These are phyloP conservation scores for Naja naja DNA, from an alignment of 2,113 vertebrate species.

Conservation along the genomic window DNA sequence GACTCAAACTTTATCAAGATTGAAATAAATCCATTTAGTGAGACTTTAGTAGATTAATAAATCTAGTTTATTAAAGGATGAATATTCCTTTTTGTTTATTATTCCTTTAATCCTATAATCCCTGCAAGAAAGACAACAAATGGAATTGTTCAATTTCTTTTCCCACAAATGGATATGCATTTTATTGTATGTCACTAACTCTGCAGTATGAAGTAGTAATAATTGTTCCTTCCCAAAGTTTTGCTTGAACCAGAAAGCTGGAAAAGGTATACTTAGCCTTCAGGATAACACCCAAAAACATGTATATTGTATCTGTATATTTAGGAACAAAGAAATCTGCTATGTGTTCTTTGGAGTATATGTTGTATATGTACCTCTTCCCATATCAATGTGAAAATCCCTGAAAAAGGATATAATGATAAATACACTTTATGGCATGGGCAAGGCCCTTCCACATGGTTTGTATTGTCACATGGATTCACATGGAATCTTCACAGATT, in stretches of 20 bases:
- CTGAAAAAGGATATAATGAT: not conserved
- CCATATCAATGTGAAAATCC: not conserved
- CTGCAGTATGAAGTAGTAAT: not conserved
- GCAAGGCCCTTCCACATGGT: not conserved
- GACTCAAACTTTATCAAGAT: not conserved
- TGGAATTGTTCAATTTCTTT: not conserved
- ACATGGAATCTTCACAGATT: too few relatives aligned
- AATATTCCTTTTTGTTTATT: not conserved
- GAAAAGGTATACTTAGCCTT: not conserved
- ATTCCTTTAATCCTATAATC: not conserved
- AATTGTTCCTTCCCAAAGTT: not conserved
- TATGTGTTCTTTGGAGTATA: not conserved
- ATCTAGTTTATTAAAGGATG: not conserved
- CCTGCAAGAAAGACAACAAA: not conserved
- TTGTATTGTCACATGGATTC: too few relatives aligned
- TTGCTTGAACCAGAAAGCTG: not conserved
- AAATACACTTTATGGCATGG: not conserved
- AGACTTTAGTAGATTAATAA: not conserved
- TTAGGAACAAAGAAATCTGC: not conserved
- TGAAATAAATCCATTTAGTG: not conserved
- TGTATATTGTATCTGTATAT: not conserved
- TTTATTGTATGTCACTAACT: not conserved
- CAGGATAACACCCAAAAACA: not conserved
- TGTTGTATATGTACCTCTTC: not conserved
- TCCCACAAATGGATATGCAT: not conserved